phyloP scores from a whole-genome alignment of 2,888 invertebrate genomes.

The Lycocerus yunnanus region DNA sequence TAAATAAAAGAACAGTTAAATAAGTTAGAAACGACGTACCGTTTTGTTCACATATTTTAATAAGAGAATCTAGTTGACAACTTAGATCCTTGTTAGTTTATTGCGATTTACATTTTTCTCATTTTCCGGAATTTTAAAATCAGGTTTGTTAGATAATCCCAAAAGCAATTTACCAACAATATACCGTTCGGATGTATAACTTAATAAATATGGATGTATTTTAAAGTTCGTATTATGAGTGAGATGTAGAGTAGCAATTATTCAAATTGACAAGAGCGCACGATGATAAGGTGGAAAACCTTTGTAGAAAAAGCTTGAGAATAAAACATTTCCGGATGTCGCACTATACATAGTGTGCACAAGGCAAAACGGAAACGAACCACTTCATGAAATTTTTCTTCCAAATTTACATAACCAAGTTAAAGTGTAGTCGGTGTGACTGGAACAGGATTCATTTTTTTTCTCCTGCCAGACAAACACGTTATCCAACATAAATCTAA shows the following conservation, averaged over 20 bases:
- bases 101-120: slow-evolving; percentile 13
- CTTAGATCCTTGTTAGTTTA: slow-evolving; percentile 6
- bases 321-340: slow-evolving; percentile 13
- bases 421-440: slow-evolving; percentile 12
- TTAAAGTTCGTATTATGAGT: slow-evolving; percentile 12
- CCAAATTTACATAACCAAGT: slow-evolving; percentile 13
- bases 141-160: slow-evolving; percentile 9
- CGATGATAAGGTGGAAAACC: slow-evolving; percentile 13
- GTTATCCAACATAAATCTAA: not conserved
- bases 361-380: slow-evolving; percentile 15
- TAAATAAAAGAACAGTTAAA: not conserved
- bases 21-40: not conserved
- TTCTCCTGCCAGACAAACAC: not conserved
- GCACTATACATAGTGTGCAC: slow-evolving; percentile 6
- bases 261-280: slow-evolving; percentile 19
- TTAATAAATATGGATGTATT: slow-evolving; percentile 16
- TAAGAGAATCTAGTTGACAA: slow-evolving; percentile 12
- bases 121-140: slow-evolving; percentile 8
- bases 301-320: slow-evolving; percentile 13
- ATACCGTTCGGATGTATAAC: slow-evolving; percentile 11
- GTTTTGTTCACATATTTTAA: not conserved
- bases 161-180: slow-evolving; percentile 10
- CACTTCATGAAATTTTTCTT: slow-evolving; percentile 9
- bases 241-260: slow-evolving; percentile 19
- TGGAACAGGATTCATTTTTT: not conserved